Conservation (phyloP, 2,888 invertebrate species). For the Cerceris ruficornis region DNA sequence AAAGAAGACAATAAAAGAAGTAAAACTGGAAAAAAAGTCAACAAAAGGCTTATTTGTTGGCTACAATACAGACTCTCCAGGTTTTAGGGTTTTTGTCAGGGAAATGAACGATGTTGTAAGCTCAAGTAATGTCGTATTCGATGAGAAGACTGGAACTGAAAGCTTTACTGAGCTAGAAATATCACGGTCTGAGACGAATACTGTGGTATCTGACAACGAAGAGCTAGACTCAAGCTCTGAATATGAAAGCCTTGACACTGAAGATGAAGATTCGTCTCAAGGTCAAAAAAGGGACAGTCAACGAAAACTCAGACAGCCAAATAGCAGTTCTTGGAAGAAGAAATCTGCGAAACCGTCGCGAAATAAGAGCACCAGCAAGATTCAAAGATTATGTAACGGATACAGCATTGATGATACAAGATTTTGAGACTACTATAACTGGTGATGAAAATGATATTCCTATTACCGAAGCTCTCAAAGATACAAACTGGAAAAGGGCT, state of each 20-base stretch:
- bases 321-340: too few species aligned
- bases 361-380: too few species aligned
- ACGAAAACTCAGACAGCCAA: too few species aligned
- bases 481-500: constrained; percentile 64
- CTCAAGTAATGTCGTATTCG: constrained; percentile 57
- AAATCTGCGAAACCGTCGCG: too few species aligned
- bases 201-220: not conserved
- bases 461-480: constrained; percentile 61
- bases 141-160: constrained; percentile 32
- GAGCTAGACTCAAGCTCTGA: too few species aligned
- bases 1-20: constrained; percentile 54
- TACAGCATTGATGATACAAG: too few species aligned
- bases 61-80: constrained; percentile 59
- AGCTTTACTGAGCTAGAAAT: not conserved
- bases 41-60: constrained; percentile 61
- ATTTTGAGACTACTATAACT: too few species aligned
- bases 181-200: not conserved
- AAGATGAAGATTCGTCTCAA: too few species aligned
- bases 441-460: constrained; percentile 59
- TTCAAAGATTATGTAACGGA: too few species aligned
- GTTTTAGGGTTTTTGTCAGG: constrained; percentile 52
- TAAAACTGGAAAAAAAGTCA: constrained; percentile 51
- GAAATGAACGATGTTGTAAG: constrained; percentile 51
- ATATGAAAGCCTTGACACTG: too few species aligned
- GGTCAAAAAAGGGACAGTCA: too few species aligned